Evolutionary conservation across 2,797 vertebrate genomes (phyloP).

Genomic region (Ceryle rudis): DNA sequence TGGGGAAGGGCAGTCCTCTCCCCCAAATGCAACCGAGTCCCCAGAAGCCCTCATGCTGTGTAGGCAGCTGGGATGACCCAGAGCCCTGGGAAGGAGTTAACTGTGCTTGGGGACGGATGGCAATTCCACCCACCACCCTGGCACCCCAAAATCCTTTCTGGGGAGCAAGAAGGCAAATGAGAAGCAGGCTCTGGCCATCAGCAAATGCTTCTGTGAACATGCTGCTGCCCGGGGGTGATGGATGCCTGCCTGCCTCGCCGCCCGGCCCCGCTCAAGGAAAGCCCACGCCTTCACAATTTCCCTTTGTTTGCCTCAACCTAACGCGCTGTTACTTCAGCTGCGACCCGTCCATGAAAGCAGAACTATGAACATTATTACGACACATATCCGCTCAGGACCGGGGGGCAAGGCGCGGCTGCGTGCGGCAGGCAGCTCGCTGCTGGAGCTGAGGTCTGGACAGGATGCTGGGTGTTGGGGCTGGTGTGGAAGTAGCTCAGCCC

Average conservation of each 20-base stretch:
- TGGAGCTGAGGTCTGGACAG: fast-evolving
- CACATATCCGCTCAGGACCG: fast-evolving
- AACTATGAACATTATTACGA: not conserved
- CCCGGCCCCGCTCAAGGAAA: not conserved
- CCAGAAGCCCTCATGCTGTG: fast-evolving
- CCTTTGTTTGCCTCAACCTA: not conserved
- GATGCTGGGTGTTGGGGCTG: not conserved
- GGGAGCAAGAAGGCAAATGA: not conserved
- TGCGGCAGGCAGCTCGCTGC: not conserved
- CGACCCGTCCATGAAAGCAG: not conserved
- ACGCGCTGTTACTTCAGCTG: not conserved
- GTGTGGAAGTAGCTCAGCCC: not conserved
- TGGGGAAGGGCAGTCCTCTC: not conserved
- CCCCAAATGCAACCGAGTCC: not conserved
- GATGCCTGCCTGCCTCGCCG: not conserved
- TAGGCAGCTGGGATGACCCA: not conserved
- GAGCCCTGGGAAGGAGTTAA: not conserved
- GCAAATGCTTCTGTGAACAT: fast-evolving
- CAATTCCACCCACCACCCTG: fast-evolving
- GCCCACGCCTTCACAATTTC: not conserved
- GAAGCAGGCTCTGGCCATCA: not conserved
- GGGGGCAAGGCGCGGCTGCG: not conserved
- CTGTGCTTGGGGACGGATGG: not conserved
- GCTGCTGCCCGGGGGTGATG: fast-evolving
- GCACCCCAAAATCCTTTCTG: not conserved